A percentile compares a stretch with the other conserved stretches of the same genome.
Evolutionary conservation across 2,888 invertebrate species (phyloP).

Genomic region (Elmis aenea): DNA sequence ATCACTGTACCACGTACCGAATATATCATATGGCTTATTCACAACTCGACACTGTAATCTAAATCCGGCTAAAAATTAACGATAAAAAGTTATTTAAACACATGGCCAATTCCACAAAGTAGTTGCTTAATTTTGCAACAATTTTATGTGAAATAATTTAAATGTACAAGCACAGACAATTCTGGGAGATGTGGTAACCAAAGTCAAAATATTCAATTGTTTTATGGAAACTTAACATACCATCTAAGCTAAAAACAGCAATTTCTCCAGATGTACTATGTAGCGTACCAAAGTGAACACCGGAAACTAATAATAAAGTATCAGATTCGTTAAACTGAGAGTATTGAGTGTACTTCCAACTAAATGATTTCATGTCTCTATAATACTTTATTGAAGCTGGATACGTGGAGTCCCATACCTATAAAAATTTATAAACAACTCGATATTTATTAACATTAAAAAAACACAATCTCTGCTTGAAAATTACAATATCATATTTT

Average conservation of each 20-base stretch:
- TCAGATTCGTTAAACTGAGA: conserved; percentile 81
- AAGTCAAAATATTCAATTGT: neutral
- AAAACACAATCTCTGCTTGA: no score
- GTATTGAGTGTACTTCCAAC: conserved; percentile 84
- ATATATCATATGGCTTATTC: conserved; percentile 82
- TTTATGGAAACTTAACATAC: no score
- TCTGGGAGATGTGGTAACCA: neutral
- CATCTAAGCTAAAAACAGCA: conserved; percentile 72
- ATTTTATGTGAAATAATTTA: conserved; percentile 3
- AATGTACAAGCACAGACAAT: neutral
- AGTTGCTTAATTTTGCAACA: neutral
- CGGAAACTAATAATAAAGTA: conserved; percentile 74
- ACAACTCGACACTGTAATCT: conserved; percentile 63
- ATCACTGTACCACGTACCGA: conserved; percentile 86
- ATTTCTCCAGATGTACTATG: conserved; percentile 81
- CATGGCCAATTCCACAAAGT: conserved; percentile 1
- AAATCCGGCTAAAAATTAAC: conserved; percentile 24
- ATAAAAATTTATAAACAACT: no score
- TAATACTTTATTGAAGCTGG: conserved; percentile 65
- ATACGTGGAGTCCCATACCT: conserved; percentile 74
- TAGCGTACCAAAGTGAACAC: conserved; percentile 73
- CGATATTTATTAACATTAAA: no score
- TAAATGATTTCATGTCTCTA: conserved; percentile 72
- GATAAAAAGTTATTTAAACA: no score
- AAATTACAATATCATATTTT: no score